A percentile compares a stretch with the other conserved stretches of the same genome.
phyloP scores from a whole-genome alignment of 2,113 vertebrate species.

The Hydrolagus affinis region DNA sequence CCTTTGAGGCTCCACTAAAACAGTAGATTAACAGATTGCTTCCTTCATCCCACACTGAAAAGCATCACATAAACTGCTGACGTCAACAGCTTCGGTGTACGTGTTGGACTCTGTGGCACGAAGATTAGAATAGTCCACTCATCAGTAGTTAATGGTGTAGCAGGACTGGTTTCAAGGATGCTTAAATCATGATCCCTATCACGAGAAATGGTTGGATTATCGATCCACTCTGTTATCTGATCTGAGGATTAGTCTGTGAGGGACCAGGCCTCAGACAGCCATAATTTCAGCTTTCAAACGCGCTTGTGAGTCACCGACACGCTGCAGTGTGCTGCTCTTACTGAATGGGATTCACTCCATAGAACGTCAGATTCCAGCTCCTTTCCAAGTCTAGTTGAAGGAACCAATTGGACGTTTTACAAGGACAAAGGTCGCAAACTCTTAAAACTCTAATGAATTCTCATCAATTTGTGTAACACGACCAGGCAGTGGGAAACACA shows the following conservation, averaged over 20 bases:
- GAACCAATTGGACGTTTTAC: too few relatives aligned
- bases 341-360: background rate
- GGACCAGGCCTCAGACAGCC: background rate
- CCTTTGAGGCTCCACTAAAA: background rate
- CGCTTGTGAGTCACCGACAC: background rate
- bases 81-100: slow-evolving; percentile 5
- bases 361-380: too few relatives aligned
- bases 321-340: background rate
- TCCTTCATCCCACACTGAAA: background rate
- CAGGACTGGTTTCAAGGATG: background rate
- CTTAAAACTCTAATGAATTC: too few relatives aligned
- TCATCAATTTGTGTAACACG: too few relatives aligned
- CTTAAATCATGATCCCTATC: background rate
- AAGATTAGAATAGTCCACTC: background rate
- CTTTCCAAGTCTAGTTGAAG: too few relatives aligned
- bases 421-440: too few relatives aligned
- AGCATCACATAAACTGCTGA: background rate
- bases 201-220: background rate
- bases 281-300: background rate
- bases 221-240: background rate
- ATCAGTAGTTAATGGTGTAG: background rate
- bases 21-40: slow-evolving; percentile 2
- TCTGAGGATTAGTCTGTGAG: background rate
- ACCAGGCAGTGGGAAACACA: too few relatives aligned
- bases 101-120: background rate